Percentiles rank a stretch among this genome's conserved stretches.
These are phyloP conservation scores for Stichopus horrens DNA, from an alignment of 53 echinoderm and acorn worm genomes.

Conservation along the genomic window DNA sequence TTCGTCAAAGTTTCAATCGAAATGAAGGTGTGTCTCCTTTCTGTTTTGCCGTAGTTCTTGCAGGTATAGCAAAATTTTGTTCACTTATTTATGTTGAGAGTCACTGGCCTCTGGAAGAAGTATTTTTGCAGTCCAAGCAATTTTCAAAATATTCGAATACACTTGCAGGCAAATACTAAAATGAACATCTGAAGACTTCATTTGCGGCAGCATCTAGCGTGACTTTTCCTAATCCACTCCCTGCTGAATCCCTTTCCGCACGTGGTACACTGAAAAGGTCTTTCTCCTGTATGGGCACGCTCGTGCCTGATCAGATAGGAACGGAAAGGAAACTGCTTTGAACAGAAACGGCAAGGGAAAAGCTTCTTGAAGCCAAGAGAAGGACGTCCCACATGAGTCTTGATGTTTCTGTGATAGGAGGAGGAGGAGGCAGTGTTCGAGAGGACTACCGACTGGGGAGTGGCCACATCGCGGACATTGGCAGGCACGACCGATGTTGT, in stretches of 20 bases:
- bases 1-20: no score
- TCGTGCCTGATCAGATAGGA: not conserved
- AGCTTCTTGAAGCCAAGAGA: not conserved
- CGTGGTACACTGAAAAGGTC: not conserved
- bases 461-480: not conserved
- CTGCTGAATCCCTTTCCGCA: conserved; percentile 5
- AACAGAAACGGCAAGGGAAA: not conserved
- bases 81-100: no score
- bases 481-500: not conserved
- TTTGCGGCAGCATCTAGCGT: not conserved
- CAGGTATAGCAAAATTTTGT: no score
- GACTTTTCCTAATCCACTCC: not conserved
- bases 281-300: conserved; percentile 13
- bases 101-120: no score
- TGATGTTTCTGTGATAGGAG: not conserved
- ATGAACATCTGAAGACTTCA: no score
- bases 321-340: not conserved
- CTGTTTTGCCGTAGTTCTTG: no score
- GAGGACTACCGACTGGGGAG: not conserved
- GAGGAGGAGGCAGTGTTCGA: not conserved
- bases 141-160: no score
- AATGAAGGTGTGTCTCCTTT: no score
- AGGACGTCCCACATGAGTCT: not conserved
- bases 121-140: no score
- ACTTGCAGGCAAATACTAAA: no score